Base-by-base conservation (phyloP, 2,888 invertebrate genomes). In the Lysandra bellargus region DNA sequence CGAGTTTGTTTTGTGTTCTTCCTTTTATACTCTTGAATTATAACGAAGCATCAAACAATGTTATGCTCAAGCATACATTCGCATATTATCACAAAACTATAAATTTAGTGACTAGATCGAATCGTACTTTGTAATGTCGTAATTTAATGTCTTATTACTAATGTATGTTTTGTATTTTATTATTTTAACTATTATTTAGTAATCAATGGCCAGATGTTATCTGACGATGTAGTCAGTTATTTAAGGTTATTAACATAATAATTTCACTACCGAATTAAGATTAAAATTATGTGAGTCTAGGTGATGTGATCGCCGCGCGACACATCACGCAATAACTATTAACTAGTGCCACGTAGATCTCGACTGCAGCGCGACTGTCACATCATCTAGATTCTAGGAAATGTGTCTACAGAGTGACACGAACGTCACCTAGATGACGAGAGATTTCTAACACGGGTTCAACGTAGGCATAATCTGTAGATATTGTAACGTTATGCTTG, bases 121-220 rank as follows among this genome's bases (percentile, higher is more conserved):
- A 49, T 75, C 23, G 23, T 75, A 75, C 75, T 75, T 75, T 49
- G 49, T 76, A 57, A 76, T 30, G 17, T 57, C 57, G 57, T 57
- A 57, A 57, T 23, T 76, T n/a, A 69, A 69, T 33, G 37, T 14
- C 33, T 33, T 6, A 69, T 69, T 37, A 69, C 69, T 69, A 69
- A 69, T 69, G 69, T 53, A 23, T 76, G 75, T 75, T 75, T 75
- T 75, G 76, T 76, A 76, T 57, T 53, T 76, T 53, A 57, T 76
- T 57, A 14, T 53, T 75, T 75, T 75, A 44, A 75, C 49, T 75
- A 23, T 76, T 53, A 57, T 49, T 76, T 57, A 76, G 53, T 76
- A 76, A 76, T 76, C 76, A 53, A 76, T 76, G 76, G 76, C 76
- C 76, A 76, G 76, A 76, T 76, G 57, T 76, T 53, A 33, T 57